phyloP scores from a whole-genome alignment of 2,888 invertebrate species.

The Allolobophora icterica region DNA sequence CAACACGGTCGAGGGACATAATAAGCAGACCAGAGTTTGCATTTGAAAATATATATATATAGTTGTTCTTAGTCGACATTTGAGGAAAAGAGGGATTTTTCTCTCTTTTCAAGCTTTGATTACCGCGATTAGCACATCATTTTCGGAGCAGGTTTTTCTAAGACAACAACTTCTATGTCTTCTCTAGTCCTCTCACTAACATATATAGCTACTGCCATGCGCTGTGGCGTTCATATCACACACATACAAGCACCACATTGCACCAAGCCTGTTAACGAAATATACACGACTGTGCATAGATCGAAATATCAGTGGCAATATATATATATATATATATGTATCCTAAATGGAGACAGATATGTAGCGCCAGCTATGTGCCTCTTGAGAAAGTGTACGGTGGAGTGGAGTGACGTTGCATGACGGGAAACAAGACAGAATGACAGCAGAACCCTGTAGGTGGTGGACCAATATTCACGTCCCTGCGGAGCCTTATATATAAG shows the following conservation, averaged over 20 bases:
- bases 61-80: background rate
- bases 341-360: background rate
- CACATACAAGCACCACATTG: background rate
- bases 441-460: background rate
- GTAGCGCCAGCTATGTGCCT: background rate
- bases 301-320: no score
- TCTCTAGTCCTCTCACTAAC: background rate
- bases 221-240: background rate
- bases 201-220: background rate
- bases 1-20: background rate
- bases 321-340: background rate
- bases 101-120: background rate
- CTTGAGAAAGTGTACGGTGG: background rate
- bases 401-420: background rate
- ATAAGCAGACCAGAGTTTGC: background rate
- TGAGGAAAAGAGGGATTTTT: background rate
- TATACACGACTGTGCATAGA: no score
- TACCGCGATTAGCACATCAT: background rate
- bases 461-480: background rate
- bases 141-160: background rate
- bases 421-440: background rate
- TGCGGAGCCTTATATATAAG: background rate
- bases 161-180: background rate
- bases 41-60: background rate
- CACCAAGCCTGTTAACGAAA: background rate